Evolutionary conservation across 2,113 vertebrate genomes (phyloP), one percentile per base, ranked within the genome.

Genomic region (Xenotilapia caudafasciata): DNA sequence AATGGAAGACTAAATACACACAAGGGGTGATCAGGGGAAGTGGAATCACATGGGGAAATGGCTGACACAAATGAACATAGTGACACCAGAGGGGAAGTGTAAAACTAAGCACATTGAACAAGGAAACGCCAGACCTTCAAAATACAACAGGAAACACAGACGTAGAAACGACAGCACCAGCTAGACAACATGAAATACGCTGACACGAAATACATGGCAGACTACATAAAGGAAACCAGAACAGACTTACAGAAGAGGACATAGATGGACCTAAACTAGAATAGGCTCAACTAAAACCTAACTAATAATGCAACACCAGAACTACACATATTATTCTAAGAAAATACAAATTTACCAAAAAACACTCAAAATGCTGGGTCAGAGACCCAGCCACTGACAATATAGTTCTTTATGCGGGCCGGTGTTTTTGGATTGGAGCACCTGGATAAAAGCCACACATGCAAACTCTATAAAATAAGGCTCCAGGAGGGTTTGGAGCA

Each of bases 161-260:
- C 3, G 9, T 38, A n/a, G 31, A 65, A n/a, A 38, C 6, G 60
- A 12, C 31, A 12, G 10, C 31, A 65, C 60, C 17, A 65, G n/a
- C 60, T 35, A 65, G 31, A 2, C 60, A 12, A 65, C 60, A 35
- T 65, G 60, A 65, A 2, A 65, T 65, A 65, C 3, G 1, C 31
- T 35, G 31, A 65, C 60, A 65, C 0, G 9, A 58, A 4, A 58
- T 58, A 58, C 0, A 11, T 35, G 60, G 31, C 10, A 62, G 31
- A 62, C 17, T 62, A 35, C 31, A 35, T 62, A 12, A 33, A 5
- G 0, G 31, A 62, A 33, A 62, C 17, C 58, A 62, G 58, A 62
- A 62, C 31, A 62, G 58, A n/a, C 60, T 35, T 35, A 65, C 31
- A 65, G 17, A 35, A 35, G 60, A 35, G 60, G 31, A 35, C 58